phyloP scores from a whole-genome alignment of 2,113 vertebrate species.

The Pterocles orientalis region DNA sequence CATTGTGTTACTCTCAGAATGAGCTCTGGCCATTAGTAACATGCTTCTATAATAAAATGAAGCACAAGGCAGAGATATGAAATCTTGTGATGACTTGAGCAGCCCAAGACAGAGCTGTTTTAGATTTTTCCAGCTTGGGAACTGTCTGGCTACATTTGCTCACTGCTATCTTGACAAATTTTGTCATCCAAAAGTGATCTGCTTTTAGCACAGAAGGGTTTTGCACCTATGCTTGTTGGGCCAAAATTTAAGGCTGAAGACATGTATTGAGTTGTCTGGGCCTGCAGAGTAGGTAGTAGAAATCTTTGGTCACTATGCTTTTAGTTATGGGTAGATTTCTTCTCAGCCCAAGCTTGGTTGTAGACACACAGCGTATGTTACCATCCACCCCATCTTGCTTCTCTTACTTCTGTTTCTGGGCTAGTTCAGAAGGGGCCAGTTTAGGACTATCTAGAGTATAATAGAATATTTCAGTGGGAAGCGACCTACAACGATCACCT shows the following conservation, averaged over 20 bases:
- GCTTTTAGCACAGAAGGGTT: not conserved
- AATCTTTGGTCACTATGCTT: not conserved
- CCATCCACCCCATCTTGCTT: not conserved
- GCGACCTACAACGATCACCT: no score
- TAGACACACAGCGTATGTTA: not conserved
- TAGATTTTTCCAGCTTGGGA: not conserved
- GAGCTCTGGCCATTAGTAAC: not conserved
- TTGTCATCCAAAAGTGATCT: not conserved
- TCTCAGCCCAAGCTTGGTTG: not conserved
- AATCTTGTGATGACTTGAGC: not conserved
- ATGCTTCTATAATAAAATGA: not conserved
- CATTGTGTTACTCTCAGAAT: not conserved
- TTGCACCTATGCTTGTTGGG: not conserved
- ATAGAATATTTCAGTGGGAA: not conserved
- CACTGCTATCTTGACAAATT: not conserved
- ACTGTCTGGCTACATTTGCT: not conserved
- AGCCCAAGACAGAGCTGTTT: not conserved
- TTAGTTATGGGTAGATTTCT: not conserved
- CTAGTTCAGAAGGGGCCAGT: not conserved
- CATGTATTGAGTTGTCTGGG: fast-evolving
- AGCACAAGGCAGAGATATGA: not conserved
- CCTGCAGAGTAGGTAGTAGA: not conserved
- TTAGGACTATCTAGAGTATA: not conserved
- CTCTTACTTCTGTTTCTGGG: not conserved
- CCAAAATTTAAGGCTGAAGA: not conserved